Evolutionary conservation across 2,888 invertebrate species (phyloP).

Genomic region (Sminthurinus aureus): DNA sequence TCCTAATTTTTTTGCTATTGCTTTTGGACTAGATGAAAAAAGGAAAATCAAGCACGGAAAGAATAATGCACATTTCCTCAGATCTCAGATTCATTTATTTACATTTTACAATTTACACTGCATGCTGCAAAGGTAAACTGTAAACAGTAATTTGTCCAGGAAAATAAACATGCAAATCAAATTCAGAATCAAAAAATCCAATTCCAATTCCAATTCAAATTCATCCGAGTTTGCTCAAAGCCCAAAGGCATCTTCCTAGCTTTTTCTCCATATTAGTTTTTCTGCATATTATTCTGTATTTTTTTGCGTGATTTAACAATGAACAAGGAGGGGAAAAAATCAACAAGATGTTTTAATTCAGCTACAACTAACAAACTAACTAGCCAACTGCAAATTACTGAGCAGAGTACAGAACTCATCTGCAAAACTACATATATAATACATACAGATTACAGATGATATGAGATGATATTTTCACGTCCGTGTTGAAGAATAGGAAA

Average conservation of each 20-base stretch:
- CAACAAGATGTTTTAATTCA: neutral
- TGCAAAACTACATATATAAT: too few species aligned
- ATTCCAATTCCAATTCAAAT: neutral
- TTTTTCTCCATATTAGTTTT: neutral
- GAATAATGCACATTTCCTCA: neutral
- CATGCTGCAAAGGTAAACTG: too few species aligned
- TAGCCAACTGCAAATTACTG: neutral
- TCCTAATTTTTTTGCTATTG: neutral
- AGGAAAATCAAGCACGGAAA: too few species aligned
- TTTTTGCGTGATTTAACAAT: too few species aligned
- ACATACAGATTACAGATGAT: neutral
- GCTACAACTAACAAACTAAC: neutral
- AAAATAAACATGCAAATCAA: neutral
- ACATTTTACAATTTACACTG: too few species aligned
- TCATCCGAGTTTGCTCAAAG: too few species aligned
- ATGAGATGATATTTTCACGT: neutral
- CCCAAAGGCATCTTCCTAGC: neutral
- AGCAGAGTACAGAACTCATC: too few species aligned
- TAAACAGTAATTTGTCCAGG: neutral
- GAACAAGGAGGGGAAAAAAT: too few species aligned
- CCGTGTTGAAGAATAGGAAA: neutral
- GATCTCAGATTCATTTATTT: too few species aligned
- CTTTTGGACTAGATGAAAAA: too few species aligned
- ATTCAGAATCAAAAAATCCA: neutral
- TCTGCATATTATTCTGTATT: too few species aligned